A percentile compares a stretch with the other conserved stretches of the same genome.
phyloP scores from a whole-genome alignment of 1,140 invertebrate genomes.

The Ceratosolen solmsi region DNA sequence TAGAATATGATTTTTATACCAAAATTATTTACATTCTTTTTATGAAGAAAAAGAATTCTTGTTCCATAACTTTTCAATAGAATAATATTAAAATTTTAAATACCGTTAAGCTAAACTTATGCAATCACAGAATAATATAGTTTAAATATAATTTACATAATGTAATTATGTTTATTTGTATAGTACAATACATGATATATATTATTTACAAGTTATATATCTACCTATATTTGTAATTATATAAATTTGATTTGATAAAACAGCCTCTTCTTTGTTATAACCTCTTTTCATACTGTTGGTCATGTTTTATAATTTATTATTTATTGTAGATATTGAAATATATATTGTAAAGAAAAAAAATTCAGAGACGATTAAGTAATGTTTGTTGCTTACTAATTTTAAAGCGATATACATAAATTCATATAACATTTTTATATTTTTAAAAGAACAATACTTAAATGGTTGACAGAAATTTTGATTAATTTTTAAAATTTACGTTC shows the following conservation, averaged over 20 bases:
- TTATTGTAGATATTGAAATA: conserved; percentile 34
- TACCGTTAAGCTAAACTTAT: conserved; percentile 54
- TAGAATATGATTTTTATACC: conserved; percentile 51
- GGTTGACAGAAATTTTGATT: background rate
- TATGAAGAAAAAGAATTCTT: conserved; percentile 30
- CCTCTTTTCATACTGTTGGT: conserved; percentile 44
- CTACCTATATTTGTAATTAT: conserved; percentile 63
- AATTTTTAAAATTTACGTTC: background rate
- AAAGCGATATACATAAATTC: background rate
- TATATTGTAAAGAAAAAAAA: conserved; percentile 15
- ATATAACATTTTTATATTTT: background rate
- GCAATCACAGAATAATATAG: conserved; percentile 70
- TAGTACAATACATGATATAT: conserved; percentile 51
- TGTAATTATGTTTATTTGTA: conserved; percentile 47
- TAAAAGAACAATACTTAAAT: background rate
- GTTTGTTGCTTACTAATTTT: background rate
- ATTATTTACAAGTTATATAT: conserved; percentile 57
- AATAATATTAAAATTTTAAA: conserved; percentile 42
- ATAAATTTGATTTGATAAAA: conserved; percentile 69
- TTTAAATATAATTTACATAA: conserved; percentile 66
- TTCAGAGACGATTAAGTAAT: background rate
- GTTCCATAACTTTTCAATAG: conserved; percentile 19
- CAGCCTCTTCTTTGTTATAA: conserved; percentile 63
- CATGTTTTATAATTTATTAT: conserved; percentile 38
- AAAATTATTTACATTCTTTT: conserved; percentile 47